Evolutionary conservation across 1,140 invertebrate genomes (phyloP).

Genomic region (Euschistus heros): DNA sequence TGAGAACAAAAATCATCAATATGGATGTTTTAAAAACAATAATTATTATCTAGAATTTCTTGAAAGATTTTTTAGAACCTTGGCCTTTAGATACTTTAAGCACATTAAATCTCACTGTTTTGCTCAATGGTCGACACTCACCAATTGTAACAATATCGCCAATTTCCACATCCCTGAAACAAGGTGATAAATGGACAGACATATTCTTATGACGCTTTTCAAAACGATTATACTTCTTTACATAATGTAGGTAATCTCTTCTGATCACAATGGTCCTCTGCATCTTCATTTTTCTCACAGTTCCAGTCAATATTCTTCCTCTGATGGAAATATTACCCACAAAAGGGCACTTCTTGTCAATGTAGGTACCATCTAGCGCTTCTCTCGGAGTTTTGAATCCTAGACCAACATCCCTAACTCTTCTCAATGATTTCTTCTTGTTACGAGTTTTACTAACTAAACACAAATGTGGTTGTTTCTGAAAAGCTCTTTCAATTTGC

Average conservation of each 20-base stretch:
- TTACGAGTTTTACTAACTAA: conserved; percentile 79
- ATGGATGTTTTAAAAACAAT: conserved; percentile 32
- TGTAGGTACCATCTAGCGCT: conserved; percentile 95
- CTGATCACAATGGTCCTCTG: conserved; percentile 95
- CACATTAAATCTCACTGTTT: conserved; percentile 98
- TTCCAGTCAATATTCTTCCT: conserved; percentile 91
- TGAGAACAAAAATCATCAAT: not conserved
- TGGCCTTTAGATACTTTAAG: conserved; percentile 93
- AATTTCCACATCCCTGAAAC: conserved; percentile 94
- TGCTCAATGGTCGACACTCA: conserved; percentile 95
- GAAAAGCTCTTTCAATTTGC: conserved; percentile 81
- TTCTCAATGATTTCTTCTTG: conserved; percentile 60
- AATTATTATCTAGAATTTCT: conserved; percentile 55
- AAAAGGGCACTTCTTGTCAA: conserved; percentile 99
- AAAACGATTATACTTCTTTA: conserved; percentile 96
- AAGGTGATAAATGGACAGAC: conserved; percentile 97
- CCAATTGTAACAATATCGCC: conserved; percentile 98
- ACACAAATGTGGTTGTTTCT: conserved; percentile 95
- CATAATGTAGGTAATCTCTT: conserved; percentile 95
- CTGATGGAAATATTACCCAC: conserved; percentile 97
- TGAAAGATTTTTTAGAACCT: conserved; percentile 93
- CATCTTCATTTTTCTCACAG: conserved; percentile 98
- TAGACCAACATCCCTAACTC: conserved; percentile 86
- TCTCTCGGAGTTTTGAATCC: conserved; percentile 98
- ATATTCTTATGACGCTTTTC: conserved; percentile 99